A percentile compares a stretch with the other conserved stretches of the same genome.
These are phyloP conservation scores for Bagarius yarrelli DNA, from an alignment of 2,113 vertebrate genomes.

Conservation along the genomic window DNA sequence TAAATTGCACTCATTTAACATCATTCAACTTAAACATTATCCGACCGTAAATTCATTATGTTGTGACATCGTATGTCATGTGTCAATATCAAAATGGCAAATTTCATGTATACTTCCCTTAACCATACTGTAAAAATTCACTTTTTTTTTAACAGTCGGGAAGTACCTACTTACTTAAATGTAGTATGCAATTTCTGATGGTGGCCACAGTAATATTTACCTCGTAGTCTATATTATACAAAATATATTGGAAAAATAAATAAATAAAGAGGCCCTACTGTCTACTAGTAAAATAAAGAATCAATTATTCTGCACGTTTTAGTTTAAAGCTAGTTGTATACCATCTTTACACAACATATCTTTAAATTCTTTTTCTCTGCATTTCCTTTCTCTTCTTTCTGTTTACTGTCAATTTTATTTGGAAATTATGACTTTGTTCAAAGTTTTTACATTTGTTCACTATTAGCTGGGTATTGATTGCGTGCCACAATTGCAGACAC, in stretches of 20 bases:
- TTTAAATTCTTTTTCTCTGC: neutral
- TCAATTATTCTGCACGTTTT: constrained; percentile 1
- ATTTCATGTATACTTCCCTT: too few relatives aligned
- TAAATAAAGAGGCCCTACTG: too few relatives aligned
- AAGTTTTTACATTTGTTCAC: constrained; percentile 19
- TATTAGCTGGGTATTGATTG: constrained; percentile 10
- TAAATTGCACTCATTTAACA: too few relatives aligned
- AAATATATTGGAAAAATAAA: neutral
- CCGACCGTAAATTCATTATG: too few relatives aligned
- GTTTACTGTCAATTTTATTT: constrained; percentile 61
- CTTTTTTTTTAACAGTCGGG: too few relatives aligned
- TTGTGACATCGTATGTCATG: too few relatives aligned
- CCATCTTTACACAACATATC: too few relatives aligned
- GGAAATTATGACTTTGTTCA: constrained; percentile 57
- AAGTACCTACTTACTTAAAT: too few relatives aligned
- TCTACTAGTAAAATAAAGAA: neutral
- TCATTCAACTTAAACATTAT: too few relatives aligned
- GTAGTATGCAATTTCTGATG: neutral
- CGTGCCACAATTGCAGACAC: neutral
- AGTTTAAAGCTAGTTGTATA: neutral
- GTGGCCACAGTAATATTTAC: neutral
- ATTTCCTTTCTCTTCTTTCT: constrained; percentile 6
- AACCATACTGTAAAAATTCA: too few relatives aligned
- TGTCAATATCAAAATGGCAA: too few relatives aligned
- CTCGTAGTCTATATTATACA: neutral